phyloP scores from a whole-genome alignment of 2,797 vertebrate genomes.

The Trichosurus vulpecula region DNA sequence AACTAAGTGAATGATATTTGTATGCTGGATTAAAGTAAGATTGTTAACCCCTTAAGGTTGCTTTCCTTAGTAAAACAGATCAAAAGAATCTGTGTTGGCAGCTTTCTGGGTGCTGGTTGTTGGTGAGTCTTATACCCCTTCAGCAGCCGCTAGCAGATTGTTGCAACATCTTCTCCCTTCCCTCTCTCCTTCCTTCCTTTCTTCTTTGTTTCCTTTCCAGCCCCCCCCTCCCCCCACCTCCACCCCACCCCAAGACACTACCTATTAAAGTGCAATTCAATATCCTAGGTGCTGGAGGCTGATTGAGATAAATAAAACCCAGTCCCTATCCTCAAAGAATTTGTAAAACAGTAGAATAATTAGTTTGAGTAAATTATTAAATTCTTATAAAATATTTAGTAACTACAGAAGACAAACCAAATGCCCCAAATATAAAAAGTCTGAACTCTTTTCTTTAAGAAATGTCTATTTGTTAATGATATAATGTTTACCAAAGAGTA shows the following conservation, averaged over 20 bases:
- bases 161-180: too few relatives aligned
- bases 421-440: slow-evolving; percentile 53
- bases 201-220: neutral
- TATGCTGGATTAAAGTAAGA: too few relatives aligned
- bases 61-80: too few relatives aligned
- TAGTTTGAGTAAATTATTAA: slow-evolving; percentile 11
- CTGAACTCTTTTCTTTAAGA: neutral
- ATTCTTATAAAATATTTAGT: slow-evolving; percentile 41
- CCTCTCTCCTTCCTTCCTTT: too few relatives aligned
- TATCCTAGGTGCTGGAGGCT: neutral
- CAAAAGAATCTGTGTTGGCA: too few relatives aligned
- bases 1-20: too few relatives aligned
- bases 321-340: neutral
- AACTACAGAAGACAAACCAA: slow-evolving; percentile 49
- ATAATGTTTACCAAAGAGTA: too few relatives aligned
- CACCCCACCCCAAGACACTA: neutral
- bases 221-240: too few relatives aligned
- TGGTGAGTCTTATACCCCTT: too few relatives aligned
- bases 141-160: too few relatives aligned
- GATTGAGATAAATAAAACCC: neutral
- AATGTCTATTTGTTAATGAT: neutral
- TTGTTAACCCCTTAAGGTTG: too few relatives aligned
- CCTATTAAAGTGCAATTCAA: neutral
- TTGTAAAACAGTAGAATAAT: slow-evolving; percentile 27
- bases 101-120: too few relatives aligned